Evolutionary conservation across 2,888 invertebrate species (phyloP), one percentile per base, ranked within the genome.

Genomic region (Colletes collaris): DNA sequence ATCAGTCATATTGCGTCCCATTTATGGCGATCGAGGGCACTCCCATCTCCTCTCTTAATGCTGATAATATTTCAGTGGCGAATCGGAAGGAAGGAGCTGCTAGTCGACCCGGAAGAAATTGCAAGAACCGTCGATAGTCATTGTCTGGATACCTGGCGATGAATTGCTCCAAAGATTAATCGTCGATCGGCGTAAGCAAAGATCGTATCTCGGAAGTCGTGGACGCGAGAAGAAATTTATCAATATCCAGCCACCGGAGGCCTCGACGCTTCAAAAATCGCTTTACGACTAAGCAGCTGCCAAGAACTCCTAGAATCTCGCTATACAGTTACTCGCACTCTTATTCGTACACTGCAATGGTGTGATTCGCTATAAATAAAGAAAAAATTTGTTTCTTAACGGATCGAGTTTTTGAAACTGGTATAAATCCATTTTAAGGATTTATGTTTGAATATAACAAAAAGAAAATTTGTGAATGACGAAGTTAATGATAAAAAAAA

Each of bases 21-120:
- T 74, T 84, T 84, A 79, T 63, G 76, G 79, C 76, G 81, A 86
- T 83, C 66, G 72, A 60, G 80, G 68, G 69, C 56, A 73, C 78
- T 72, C 52, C 81, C 76, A 76, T 72, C 73, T 64, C 63, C 71
- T 74, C 71, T 59, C 75, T 73, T 80, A 74, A 85, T 65, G 81
- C 66, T 46, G 79, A 74, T 76, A 81, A 86, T 86, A 86, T 83
- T 85, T 86, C 85, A 86, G 63, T 60, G 76, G 49, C 44, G 60
- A 58, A 66, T 60, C 60, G 69, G 27, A 66, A 69, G 66, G 64
- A 53, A 46, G 79, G 56, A 27, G 27, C 27, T 7, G 73, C 69
- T 35, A 50, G 60, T 58, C 59, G 35, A 59, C 13, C 60, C n/a
- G 63, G 76, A 82, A 83, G 80, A 78, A 83, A 76, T 82, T 76